Evolutionary conservation across 2,888 invertebrate genomes (phyloP).

Genomic region (Campoplex nolae): DNA sequence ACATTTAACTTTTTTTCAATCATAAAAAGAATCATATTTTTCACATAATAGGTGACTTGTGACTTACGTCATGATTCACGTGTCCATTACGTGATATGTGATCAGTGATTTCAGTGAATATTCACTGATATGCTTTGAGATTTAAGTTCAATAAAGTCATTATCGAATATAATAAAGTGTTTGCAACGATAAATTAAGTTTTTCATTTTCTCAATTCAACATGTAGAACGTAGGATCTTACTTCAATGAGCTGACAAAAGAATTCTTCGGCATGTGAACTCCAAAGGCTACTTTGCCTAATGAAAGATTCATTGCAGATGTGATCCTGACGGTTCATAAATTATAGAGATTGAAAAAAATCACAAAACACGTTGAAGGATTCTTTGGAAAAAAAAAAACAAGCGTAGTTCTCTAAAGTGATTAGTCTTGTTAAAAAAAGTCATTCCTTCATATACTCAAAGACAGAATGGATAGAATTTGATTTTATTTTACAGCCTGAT

Average conservation of each 20-base stretch:
- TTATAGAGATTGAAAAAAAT: background rate
- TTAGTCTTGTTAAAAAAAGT: background rate
- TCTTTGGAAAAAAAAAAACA: background rate
- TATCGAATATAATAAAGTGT: background rate
- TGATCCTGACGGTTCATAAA: background rate
- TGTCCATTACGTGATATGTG: no score
- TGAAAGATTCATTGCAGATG: background rate
- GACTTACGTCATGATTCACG: no score
- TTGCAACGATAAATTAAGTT: background rate
- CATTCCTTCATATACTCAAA: background rate
- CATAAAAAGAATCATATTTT: background rate
- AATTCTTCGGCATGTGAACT: background rate
- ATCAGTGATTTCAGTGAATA: background rate
- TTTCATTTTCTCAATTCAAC: background rate
- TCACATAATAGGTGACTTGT: no score
- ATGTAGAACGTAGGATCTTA: background rate
- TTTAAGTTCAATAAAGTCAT: background rate
- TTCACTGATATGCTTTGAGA: background rate
- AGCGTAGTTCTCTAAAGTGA: background rate
- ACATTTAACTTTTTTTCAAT: background rate
- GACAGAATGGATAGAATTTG: background rate
- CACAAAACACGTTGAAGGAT: background rate
- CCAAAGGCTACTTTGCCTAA: background rate
- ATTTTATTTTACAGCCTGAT: background rate
- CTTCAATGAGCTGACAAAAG: background rate